Evolutionary conservation across 2,797 vertebrate species (phyloP).

Genomic region (Scolopax rusticola): DNA sequence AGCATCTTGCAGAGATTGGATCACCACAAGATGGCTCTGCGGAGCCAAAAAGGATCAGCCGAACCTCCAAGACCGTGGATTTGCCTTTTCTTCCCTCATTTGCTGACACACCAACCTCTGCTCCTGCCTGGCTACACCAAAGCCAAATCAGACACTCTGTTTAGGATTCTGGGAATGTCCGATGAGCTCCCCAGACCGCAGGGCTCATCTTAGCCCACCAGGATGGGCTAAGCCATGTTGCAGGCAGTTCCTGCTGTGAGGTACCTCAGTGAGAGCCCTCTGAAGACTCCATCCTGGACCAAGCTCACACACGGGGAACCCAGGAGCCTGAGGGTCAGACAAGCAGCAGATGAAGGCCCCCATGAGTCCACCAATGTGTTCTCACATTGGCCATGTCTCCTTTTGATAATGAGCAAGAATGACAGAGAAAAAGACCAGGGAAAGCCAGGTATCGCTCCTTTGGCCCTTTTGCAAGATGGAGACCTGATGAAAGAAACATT

Average conservation of each 20-base stretch:
- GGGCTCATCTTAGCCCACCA: background rate
- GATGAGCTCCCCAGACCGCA: background rate
- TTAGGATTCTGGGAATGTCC: background rate
- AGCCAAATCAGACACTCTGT: background rate
- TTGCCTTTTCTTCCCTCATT: background rate
- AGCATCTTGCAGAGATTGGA: background rate
- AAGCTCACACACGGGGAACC: background rate
- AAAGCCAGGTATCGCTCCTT: background rate
- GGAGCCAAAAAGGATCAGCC: background rate
- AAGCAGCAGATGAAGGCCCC: background rate
- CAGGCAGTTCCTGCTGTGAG: fast-evolving
- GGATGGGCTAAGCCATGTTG: background rate
- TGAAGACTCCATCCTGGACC: background rate
- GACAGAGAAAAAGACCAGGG: background rate
- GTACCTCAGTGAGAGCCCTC: background rate
- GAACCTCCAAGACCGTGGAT: background rate
- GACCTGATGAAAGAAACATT: background rate
- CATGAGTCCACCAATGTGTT: background rate
- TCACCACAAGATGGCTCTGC: slow-evolving; percentile 4
- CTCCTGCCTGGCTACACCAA: background rate
- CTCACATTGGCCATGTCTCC: background rate
- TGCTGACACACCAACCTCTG: background rate
- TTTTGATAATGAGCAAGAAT: background rate
- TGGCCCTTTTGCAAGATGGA: fast-evolving
- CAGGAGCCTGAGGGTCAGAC: fast-evolving